Evolutionary conservation across 1,140 invertebrate genomes (phyloP).

Genomic region (Lordiphosa collinella): DNA sequence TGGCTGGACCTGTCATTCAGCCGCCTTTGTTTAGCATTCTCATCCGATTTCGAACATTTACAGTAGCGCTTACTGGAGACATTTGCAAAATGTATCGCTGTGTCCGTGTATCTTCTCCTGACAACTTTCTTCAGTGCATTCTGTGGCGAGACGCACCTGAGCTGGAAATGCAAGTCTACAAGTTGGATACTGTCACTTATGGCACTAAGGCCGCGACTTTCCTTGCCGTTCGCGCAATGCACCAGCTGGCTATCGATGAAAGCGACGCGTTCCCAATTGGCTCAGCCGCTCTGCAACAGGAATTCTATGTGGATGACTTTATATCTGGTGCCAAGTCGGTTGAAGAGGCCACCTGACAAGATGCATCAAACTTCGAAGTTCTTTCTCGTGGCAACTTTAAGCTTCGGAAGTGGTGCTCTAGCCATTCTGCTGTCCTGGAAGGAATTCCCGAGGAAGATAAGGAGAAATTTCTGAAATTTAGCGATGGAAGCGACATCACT

Average conservation of each 20-base stretch:
- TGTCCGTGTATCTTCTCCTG: conserved; percentile 46
- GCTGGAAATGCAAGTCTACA: conserved; percentile 32
- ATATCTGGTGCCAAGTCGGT: too few relatives aligned
- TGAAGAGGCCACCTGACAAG: too few relatives aligned
- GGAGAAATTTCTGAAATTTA: neutral
- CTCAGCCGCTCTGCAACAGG: neutral
- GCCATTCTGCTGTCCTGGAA: neutral
- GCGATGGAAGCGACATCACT: neutral
- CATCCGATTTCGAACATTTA: conserved; percentile 72
- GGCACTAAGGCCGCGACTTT: conserved; percentile 39
- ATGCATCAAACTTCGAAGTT: too few relatives aligned
- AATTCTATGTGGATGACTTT: too few relatives aligned
- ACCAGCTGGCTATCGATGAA: conserved; percentile 50
- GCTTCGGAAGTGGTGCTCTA: too few relatives aligned
- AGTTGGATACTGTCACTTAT: conserved; percentile 1
- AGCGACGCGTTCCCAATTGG: too few relatives aligned
- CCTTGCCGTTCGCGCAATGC: conserved; percentile 48
- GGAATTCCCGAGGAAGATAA: neutral
- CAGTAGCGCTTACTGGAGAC: conserved; percentile 69
- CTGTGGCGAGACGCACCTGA: conserved; percentile 68
- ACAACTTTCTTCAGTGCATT: conserved; percentile 79
- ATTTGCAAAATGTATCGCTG: conserved; percentile 79
- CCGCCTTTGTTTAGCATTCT: conserved; percentile 52
- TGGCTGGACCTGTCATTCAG: too few relatives aligned
- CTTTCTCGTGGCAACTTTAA: too few relatives aligned